phyloP scores from a whole-genome alignment of 2,888 invertebrate genomes.

The Stenotaenia linearis region DNA sequence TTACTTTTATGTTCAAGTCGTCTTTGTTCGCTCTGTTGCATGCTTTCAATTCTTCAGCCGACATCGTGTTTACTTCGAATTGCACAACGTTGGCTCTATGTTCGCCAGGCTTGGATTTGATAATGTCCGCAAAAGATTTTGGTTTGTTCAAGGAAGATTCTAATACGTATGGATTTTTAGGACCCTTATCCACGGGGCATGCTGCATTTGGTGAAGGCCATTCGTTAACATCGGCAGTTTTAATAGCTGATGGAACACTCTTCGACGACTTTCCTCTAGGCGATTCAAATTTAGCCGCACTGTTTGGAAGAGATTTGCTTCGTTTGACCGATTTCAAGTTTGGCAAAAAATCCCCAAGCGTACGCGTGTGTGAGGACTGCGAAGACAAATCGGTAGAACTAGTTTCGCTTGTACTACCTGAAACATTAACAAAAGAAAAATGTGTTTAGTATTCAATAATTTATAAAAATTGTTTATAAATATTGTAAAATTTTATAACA shows the following conservation, averaged over 20 bases:
- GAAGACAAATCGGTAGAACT: neutral
- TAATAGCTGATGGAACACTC: neutral
- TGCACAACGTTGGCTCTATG: neutral
- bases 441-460: neutral
- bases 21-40: neutral
- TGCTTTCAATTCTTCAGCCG: neutral
- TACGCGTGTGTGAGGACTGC: slow-evolving; percentile 6
- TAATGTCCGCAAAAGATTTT: slow-evolving; percentile 17
- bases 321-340: neutral
- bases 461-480: no score
- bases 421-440: neutral
- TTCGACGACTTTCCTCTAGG: neutral
- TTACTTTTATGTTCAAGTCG: neutral
- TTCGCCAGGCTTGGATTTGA: neutral
- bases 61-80: neutral
- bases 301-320: slow-evolving; percentile 3
- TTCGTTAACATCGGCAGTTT: neutral
- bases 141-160: neutral
- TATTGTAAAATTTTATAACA: no score
- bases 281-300: neutral
- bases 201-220: neutral
- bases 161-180: neutral
- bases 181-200: neutral
- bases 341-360: slow-evolving; percentile 2
- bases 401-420: neutral